These are phyloP conservation scores for Macropus fuliginosus DNA, from an alignment of 2,797 vertebrate genomes.

Conservation along the genomic window DNA sequence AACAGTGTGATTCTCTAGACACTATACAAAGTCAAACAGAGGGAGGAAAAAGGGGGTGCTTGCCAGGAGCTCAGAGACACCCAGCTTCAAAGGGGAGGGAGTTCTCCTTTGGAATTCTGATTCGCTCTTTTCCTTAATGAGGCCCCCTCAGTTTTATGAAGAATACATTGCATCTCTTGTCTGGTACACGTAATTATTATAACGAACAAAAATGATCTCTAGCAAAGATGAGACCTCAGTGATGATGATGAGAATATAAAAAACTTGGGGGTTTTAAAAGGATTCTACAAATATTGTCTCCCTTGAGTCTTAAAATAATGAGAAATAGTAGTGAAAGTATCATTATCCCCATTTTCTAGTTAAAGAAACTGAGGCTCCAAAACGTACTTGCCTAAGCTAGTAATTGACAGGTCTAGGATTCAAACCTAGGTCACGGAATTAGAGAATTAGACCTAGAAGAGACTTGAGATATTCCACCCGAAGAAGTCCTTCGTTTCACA, in stretches of 20 bases:
- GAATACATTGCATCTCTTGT: background rate
- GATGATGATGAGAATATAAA: background rate
- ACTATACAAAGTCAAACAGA: background rate
- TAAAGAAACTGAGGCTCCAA: background rate
- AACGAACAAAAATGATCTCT: background rate
- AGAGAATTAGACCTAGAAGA: background rate
- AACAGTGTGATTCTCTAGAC: background rate
- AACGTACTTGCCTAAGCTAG: background rate
- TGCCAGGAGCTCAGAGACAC: background rate
- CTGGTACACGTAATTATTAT: background rate
- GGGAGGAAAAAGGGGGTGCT: background rate
- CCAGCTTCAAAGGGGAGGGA: too few relatives aligned
- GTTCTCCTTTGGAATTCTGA: background rate
- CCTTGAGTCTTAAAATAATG: too few relatives aligned
- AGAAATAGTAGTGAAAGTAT: background rate
- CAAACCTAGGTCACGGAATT: background rate
- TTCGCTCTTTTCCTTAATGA: background rate
- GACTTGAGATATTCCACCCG: background rate
- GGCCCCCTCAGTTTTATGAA: background rate
- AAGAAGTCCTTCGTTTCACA: background rate
- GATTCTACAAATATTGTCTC: background rate
- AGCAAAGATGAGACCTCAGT: background rate
- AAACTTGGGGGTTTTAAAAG: background rate
- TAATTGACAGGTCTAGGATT: background rate
- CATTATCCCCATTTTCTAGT: background rate